phyloP scores from a whole-genome alignment of 2,113 vertebrate species.

The Sminthopsis crassicaudata region DNA sequence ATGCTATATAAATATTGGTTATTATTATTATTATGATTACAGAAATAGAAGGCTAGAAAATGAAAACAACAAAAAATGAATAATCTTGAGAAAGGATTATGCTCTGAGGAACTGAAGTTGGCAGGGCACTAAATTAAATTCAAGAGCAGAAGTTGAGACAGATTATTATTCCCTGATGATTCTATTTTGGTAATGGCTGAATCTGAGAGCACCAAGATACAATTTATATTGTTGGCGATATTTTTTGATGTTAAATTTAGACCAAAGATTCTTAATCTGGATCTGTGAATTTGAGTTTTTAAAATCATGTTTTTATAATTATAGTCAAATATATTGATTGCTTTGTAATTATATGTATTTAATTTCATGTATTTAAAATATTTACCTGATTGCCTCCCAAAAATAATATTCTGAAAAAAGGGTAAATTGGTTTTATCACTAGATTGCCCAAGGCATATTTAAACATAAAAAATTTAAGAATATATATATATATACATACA shows the following conservation, averaged over 20 bases:
- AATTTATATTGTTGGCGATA: background rate
- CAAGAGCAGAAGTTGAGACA: background rate
- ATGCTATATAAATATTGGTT: background rate
- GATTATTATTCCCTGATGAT: background rate
- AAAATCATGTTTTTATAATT: background rate
- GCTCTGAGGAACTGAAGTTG: background rate
- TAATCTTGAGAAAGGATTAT: background rate
- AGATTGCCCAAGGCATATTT: background rate
- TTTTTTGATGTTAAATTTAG: background rate
- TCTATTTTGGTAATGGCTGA: background rate
- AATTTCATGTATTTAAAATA: background rate
- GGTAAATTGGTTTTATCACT: background rate
- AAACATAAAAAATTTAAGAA: background rate
- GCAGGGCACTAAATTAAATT: background rate
- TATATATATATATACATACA: no score
- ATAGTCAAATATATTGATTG: background rate
- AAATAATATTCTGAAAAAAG: background rate
- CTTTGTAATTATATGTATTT: background rate
- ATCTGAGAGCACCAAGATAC: background rate
- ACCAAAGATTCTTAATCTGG: background rate
- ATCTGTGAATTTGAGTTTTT: background rate
- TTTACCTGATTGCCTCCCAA: no score
- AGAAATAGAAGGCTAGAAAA: background rate
- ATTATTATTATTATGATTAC: background rate
- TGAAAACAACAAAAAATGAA: background rate